Conservation (phyloP, 2,113 vertebrate genomes). For the Onychorhynchus coronatus region DNA sequence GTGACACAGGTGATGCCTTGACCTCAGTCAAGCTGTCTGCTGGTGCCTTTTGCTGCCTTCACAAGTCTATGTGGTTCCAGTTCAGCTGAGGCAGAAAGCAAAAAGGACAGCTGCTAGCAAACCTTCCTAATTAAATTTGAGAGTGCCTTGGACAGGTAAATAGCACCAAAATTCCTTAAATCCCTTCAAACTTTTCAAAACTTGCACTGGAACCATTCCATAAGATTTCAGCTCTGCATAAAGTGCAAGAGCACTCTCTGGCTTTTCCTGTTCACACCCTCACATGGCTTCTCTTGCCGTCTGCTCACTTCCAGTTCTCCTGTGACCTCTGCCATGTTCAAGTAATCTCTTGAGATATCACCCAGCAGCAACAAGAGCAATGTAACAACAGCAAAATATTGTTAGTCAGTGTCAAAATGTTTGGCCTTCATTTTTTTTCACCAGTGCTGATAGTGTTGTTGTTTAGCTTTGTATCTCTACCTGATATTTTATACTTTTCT, state of each 20-base stretch:
- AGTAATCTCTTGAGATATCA: background rate
- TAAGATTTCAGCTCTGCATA: background rate
- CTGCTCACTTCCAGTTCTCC: background rate
- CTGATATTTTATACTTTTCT: background rate
- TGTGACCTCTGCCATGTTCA: background rate
- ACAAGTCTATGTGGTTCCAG: background rate
- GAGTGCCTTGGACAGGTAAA: background rate
- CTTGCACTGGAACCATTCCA: background rate
- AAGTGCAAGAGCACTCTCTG: background rate
- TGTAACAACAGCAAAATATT: background rate
- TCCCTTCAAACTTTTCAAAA: background rate
- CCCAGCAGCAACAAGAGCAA: background rate
- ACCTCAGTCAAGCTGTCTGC: background rate
- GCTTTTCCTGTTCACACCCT: background rate
- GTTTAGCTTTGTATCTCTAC: background rate
- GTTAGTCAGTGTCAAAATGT: background rate
- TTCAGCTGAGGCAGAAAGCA: background rate
- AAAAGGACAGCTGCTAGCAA: background rate
- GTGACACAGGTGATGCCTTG: background rate
- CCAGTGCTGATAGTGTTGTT: background rate
- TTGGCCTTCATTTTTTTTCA: background rate
- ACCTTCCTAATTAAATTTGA: background rate
- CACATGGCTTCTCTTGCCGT: background rate
- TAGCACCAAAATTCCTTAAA: background rate
- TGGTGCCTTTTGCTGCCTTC: background rate